Evolutionary conservation across 64 coral and sea anemone species (phyloP).

Genomic region (Orbicella faveolata): DNA sequence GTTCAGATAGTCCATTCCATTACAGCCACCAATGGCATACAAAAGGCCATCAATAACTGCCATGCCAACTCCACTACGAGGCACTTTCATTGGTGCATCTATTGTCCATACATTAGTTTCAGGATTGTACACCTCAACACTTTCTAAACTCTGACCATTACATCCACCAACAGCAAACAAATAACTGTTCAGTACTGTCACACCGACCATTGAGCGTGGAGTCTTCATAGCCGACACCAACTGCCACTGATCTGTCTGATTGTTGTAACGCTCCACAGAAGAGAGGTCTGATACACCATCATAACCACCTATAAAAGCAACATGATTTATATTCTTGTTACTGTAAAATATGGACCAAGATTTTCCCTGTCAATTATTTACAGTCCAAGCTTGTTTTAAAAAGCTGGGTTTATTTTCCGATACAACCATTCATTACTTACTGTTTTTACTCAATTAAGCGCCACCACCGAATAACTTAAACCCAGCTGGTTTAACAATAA

Average conservation of each 20-base stretch:
- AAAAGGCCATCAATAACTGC: constrained; percentile 76
- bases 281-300: constrained; percentile 19
- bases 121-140: constrained; percentile 86
- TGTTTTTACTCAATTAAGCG: too few species aligned
- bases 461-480: too few species aligned
- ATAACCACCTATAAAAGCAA: constrained; percentile 55
- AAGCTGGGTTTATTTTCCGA: too few species aligned
- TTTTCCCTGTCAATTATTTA: constrained; percentile 34
- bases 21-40: constrained; percentile 88
- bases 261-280: constrained; percentile 25
- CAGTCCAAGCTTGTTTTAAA: too few species aligned
- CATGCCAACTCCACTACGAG: constrained; percentile 78
- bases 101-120: constrained; percentile 91
- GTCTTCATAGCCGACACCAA: constrained; percentile 11
- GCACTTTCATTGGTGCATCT: constrained; percentile 79
- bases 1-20: constrained; percentile 81
- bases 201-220: constrained; percentile 45
- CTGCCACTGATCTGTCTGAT: constrained; percentile 9
- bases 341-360: too few species aligned
- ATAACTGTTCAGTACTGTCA: constrained; percentile 70
- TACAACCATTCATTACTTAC: too few species aligned
- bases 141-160: constrained; percentile 88
- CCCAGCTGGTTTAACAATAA: too few species aligned
- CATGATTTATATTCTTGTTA: background rate
- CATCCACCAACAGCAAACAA: constrained; percentile 95